Percentiles rank a stretch among this genome's conserved stretches.
These are phyloP conservation scores for Archegozetes longisetosus DNA, from an alignment of 1,140 invertebrate genomes.

Conservation along the genomic window DNA sequence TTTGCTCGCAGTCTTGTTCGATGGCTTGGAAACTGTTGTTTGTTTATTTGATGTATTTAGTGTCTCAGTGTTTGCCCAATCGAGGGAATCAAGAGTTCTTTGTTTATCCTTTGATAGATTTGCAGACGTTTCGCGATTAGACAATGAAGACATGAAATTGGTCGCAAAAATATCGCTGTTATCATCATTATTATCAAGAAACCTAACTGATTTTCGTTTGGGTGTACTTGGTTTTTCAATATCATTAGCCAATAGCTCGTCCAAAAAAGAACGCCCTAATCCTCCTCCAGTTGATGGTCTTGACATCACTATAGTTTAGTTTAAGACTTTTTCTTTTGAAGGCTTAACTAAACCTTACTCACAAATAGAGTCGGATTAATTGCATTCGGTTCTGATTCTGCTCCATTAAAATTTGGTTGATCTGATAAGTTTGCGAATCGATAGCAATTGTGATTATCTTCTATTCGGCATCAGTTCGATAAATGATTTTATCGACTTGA, in stretches of 20 bases:
- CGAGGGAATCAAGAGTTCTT: not conserved
- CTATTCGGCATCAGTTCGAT: no score
- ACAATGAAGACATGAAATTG: not conserved
- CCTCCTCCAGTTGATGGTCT: slow-evolving; percentile 1
- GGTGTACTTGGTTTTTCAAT: not conserved
- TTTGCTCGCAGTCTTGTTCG: not conserved
- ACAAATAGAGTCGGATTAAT: no score
- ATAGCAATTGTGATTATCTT: no score
- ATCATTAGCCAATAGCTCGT: slow-evolving; percentile 1
- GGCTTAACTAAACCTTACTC: no score
- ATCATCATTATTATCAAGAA: slow-evolving; percentile 6
- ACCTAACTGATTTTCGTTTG: slow-evolving; percentile 9
- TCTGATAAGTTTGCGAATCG: no score
- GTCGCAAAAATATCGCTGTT: not conserved
- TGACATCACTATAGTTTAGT: no score
- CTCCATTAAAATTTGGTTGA: no score
- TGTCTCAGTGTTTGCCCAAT: not conserved
- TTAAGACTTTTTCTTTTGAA: no score
- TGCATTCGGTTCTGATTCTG: no score
- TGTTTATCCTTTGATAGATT: not conserved
- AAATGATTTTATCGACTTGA: no score
- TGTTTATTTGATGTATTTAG: not conserved
- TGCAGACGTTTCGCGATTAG: not conserved
- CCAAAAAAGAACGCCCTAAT: slow-evolving; percentile 6
- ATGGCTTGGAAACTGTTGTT: not conserved